Percentiles rank a stretch among this genome's conserved stretches.
Conservation (phyloP, 2,797 vertebrate genomes). For the Myotis planiceps region DNA sequence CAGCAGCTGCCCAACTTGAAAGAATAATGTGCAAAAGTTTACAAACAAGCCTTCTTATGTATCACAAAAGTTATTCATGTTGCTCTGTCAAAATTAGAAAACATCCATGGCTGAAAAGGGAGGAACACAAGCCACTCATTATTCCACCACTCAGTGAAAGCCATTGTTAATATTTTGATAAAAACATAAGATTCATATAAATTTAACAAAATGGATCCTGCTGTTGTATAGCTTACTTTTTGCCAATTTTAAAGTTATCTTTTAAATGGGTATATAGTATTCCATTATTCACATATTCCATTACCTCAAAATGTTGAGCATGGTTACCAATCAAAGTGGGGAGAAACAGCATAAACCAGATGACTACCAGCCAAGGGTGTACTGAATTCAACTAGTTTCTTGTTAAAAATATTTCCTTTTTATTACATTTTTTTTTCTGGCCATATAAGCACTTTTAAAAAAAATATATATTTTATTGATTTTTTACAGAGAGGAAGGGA, state of each 20-base stretch:
- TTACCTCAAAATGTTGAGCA: neutral
- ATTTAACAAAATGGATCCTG: neutral
- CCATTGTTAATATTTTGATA: neutral
- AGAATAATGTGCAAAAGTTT: neutral
- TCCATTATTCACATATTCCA: neutral
- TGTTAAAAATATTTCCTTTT: neutral
- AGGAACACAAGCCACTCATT: neutral
- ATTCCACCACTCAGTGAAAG: neutral
- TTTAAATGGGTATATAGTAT: neutral
- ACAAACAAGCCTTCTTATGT: neutral
- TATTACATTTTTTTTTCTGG: neutral
- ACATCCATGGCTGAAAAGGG: neutral
- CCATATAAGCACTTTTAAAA: neutral
- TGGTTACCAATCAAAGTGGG: no score
- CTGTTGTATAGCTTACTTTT: neutral
- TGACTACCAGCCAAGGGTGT: no score
- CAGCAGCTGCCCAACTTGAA: neutral
- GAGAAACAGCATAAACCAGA: neutral
- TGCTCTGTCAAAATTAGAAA: neutral
- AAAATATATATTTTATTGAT: no score
- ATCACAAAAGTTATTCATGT: neutral
- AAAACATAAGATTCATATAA: neutral
- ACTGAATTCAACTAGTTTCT: neutral
- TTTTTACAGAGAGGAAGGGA: no score
- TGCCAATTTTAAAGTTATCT: neutral